Conservation (phyloP, 2,888 invertebrate genomes). For the Himalopsyche japonica region DNA sequence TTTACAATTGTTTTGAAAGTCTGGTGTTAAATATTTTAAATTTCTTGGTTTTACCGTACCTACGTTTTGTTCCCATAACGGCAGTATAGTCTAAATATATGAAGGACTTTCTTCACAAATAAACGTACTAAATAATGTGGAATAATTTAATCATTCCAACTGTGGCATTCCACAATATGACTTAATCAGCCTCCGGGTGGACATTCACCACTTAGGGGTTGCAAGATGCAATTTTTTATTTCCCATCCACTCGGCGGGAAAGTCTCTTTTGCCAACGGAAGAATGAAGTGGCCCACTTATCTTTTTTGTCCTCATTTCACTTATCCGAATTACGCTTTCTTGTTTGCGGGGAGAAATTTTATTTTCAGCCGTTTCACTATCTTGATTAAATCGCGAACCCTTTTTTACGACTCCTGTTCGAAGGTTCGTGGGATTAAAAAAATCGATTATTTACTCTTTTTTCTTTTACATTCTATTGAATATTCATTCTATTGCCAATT, state of each 20-base stretch:
- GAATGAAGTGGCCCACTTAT: constrained; percentile 6
- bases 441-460: background rate
- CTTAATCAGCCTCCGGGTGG: background rate
- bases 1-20: too few species aligned
- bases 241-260: background rate
- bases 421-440: background rate
- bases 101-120: too few species aligned
- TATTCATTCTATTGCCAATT: background rate
- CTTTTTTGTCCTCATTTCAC: constrained; percentile 3
- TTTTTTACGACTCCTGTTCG: background rate
- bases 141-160: background rate
- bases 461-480: background rate
- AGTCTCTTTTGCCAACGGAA: background rate
- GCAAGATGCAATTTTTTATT: constrained; percentile 4
- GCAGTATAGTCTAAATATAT: too few species aligned
- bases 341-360: background rate
- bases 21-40: too few species aligned
- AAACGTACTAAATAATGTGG: background rate
- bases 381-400: constrained; percentile 3
- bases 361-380: background rate
- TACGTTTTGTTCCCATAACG: too few species aligned
- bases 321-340: background rate
- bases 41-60: too few species aligned
- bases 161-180: background rate
- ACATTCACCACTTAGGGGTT: background rate